Conservation (phyloP, 2,888 invertebrate species). For the Chloroclysta siterata region DNA sequence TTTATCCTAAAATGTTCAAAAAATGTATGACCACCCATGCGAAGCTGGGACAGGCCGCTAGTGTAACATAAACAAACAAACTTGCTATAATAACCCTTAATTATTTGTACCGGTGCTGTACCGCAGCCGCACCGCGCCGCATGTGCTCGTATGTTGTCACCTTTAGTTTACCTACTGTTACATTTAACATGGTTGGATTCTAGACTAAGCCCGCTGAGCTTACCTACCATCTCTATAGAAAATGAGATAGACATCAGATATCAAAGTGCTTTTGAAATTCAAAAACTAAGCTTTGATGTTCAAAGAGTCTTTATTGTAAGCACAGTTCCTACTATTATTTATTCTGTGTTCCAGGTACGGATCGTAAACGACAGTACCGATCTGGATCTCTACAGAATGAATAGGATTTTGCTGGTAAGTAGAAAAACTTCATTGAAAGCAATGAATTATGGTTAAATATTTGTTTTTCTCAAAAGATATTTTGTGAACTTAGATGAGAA, state of each 20-base stretch:
- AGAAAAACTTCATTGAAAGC: background rate
- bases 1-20: no score
- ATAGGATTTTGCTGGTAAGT: conserved; percentile 71
- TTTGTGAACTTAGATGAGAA: no score
- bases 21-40: no score
- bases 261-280: conserved; percentile 31
- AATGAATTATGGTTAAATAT: background rate
- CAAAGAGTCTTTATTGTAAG: background rate
- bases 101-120: no score
- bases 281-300: conserved; percentile 26
- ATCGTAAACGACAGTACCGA: conserved; percentile 67
- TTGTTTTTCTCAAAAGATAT: no score
- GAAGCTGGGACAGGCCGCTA: no score
- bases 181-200: conserved; percentile 12
- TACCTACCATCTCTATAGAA: conserved; percentile 9
- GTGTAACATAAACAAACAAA: no score
- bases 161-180: conserved; percentile 1
- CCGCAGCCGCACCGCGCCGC: background rate
- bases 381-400: conserved; percentile 69
- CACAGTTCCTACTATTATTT: no score
- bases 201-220: conserved; percentile 12
- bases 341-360: conserved; percentile 56
- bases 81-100: no score
- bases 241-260: conserved; percentile 4
- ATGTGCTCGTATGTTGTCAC: background rate